These are phyloP conservation scores for Slavum lentiscoides DNA, from an alignment of 2,888 invertebrate species.

Conservation along the genomic window DNA sequence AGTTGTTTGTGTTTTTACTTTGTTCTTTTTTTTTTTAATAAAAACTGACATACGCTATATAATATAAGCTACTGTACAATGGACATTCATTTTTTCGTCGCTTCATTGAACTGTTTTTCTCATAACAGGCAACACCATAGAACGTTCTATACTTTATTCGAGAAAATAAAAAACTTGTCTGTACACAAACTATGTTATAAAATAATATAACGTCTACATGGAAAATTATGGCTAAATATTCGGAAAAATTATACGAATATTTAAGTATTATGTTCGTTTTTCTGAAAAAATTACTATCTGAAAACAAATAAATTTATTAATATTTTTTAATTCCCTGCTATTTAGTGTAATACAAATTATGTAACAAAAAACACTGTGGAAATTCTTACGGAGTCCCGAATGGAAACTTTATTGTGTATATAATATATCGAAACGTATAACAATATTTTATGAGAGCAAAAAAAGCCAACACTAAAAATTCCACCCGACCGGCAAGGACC, in stretches of 20 bases:
- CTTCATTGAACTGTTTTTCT: slow-evolving; percentile 16
- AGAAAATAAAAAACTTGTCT: background rate
- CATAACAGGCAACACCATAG: background rate
- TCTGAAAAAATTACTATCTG: too few relatives aligned
- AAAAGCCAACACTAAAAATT: too few relatives aligned
- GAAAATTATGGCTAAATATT: background rate
- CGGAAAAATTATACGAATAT: background rate
- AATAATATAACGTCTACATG: background rate
- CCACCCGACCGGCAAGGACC: too few relatives aligned
- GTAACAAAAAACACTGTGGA: too few relatives aligned
- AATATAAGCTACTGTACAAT: background rate
- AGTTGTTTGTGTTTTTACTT: background rate
- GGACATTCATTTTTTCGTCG: slow-evolving; percentile 1
- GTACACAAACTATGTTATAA: background rate
- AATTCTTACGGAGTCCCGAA: too few relatives aligned
- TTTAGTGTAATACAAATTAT: too few relatives aligned
- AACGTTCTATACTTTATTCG: background rate
- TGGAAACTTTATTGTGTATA: too few relatives aligned
- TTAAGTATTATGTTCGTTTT: too few relatives aligned
- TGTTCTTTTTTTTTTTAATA: slow-evolving; percentile 12
- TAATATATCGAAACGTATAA: too few relatives aligned
- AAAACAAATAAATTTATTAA: too few relatives aligned
- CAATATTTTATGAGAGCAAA: too few relatives aligned
- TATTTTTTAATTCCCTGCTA: too few relatives aligned
- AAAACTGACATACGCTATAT: background rate